These are phyloP conservation scores for Adineta ricciae DNA, from an alignment of 2,888 invertebrate species.

Conservation along the genomic window DNA sequence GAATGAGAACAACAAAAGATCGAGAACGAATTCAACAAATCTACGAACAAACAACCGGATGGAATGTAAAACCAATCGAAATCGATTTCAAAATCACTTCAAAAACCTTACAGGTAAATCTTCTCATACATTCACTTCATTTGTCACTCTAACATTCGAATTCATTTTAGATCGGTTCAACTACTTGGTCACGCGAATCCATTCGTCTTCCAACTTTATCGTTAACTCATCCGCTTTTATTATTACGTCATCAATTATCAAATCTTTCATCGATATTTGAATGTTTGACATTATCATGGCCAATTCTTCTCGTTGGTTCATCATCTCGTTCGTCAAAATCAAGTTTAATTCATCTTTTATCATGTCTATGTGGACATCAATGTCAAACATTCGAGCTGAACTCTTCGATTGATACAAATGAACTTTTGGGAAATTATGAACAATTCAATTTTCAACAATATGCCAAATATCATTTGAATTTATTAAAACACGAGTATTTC, in stretches of 20 bases:
- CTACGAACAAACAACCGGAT: conserved; percentile 51
- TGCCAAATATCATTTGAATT: not conserved
- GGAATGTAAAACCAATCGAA: conserved; percentile 46
- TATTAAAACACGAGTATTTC: conserved; percentile 14
- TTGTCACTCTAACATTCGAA: no score
- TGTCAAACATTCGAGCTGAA: conserved; percentile 70
- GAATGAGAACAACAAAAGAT: conserved; percentile 72
- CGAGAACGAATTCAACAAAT: conserved; percentile 56
- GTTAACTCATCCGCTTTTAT: conserved; percentile 33
- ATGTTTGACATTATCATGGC: conserved; percentile 71
- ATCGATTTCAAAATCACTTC: not conserved
- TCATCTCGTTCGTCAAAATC: conserved; percentile 69
- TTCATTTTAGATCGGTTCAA: conserved; percentile 43
- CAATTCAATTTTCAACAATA: conserved; percentile 59
- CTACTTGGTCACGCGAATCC: not conserved
- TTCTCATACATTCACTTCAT: no score
- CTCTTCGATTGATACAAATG: conserved; percentile 83
- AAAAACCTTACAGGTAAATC: not conserved
- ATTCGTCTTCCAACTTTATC: not conserved
- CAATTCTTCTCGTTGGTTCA: conserved; percentile 73
- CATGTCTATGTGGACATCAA: conserved; percentile 64
- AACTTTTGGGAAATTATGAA: conserved; percentile 91
- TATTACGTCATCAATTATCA: conserved; percentile 50
- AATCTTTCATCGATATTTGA: conserved; percentile 69
- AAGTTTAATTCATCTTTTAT: conserved; percentile 64